Conservation (phyloP, 2,797 vertebrate species). For the Podarcis lilfordi region DNA sequence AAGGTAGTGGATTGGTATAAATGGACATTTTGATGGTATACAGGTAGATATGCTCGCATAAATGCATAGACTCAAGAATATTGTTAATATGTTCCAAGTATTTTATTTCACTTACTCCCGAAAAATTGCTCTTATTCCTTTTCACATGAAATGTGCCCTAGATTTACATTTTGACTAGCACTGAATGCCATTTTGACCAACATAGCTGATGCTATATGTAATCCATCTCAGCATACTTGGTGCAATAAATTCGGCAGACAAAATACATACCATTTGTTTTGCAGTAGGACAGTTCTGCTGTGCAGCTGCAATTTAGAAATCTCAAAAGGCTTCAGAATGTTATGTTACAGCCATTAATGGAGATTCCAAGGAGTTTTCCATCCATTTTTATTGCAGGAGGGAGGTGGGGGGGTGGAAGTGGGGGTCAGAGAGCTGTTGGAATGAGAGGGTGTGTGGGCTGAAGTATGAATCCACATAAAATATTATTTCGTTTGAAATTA, state of each 20-base stretch:
- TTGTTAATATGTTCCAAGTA: not conserved
- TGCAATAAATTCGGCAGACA: constrained; percentile 43
- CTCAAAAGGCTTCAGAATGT: constrained; percentile 50
- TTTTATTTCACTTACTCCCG: not conserved
- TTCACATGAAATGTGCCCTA: not conserved
- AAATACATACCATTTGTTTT: constrained; percentile 57
- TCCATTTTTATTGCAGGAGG: constrained; percentile 49
- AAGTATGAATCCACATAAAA: constrained; percentile 57
- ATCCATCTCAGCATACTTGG: not conserved
- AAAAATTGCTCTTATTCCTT: not conserved
- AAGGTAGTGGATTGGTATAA: not conserved
- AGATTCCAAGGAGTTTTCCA: constrained; percentile 30
- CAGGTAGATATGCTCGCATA: not conserved
- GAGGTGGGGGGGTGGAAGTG: not conserved
- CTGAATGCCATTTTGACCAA: constrained; percentile 1
- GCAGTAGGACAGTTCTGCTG: constrained; percentile 52
- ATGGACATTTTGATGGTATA: not conserved
- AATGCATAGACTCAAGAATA: not conserved
- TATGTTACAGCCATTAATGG: constrained; percentile 40
- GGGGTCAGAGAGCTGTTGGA: not conserved
- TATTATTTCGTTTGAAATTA: constrained; percentile 68
- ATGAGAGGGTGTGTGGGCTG: not conserved
- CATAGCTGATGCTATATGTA: not conserved
- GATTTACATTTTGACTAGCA: not conserved
- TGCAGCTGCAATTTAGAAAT: constrained; percentile 54